Conservation (phyloP, 2,113 vertebrate genomes). For the Rhinopomastus cyanomelas region DNA sequence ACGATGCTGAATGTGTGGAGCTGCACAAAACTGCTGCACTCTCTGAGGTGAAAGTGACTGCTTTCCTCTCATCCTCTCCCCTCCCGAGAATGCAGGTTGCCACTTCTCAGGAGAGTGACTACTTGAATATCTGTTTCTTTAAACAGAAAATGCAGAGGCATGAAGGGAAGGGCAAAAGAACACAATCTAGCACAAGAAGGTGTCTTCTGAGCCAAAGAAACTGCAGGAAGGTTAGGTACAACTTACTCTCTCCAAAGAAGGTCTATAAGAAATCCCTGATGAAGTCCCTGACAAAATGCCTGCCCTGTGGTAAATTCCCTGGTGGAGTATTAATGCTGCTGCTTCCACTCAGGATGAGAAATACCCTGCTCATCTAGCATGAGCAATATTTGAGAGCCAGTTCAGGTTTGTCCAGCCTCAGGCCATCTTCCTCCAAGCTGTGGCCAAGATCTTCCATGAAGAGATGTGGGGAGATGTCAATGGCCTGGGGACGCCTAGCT, state of each 20-base stretch:
- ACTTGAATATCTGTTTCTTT: not conserved
- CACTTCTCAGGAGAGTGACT: not conserved
- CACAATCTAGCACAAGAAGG: not conserved
- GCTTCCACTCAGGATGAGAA: not conserved
- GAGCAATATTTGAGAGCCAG: not conserved
- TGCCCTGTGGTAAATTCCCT: not conserved
- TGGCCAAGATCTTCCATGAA: not conserved
- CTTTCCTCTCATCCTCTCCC: not conserved
- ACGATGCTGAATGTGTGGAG: not conserved
- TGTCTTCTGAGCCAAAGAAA: not conserved
- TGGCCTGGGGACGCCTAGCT: not conserved
- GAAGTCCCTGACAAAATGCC: not conserved
- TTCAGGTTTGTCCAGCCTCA: too few species aligned
- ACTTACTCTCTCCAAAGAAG: not conserved
- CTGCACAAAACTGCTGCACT: not conserved
- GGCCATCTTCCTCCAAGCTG: rapidly evolving
- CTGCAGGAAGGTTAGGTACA: not conserved
- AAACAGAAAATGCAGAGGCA: not conserved
- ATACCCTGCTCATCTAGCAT: not conserved
- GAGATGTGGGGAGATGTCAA: not conserved
- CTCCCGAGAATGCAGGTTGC: rapidly evolving
- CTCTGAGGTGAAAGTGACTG: not conserved
- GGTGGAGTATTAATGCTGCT: not conserved
- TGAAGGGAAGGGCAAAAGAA: not conserved
- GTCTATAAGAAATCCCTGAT: not conserved